Evolutionary conservation across 2,797 vertebrate genomes (phyloP), one percentile per base, ranked within the genome.

Genomic region (Acanthurus tractus): DNA sequence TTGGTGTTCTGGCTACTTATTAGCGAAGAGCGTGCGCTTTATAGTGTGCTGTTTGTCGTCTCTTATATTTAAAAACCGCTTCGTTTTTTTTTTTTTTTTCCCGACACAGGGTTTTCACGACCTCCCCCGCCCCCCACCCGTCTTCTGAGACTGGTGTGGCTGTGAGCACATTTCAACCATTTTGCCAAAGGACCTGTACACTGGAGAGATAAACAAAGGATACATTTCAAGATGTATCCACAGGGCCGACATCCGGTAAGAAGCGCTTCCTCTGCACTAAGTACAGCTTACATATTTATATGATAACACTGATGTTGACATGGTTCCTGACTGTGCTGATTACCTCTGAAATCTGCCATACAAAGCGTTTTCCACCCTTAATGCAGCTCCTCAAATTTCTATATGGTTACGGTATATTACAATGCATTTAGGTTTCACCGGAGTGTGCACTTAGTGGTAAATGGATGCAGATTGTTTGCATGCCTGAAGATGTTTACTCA

Each of bases 201-300:
- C 86, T 84, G 88, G 92, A 86, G 90, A 88, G 64, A 90, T 93
- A 93, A 94, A 95, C 93, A 93, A 92, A 93, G 93, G 89, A 86
- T 90, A 88, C 85, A 82, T 87, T 92, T 89, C 89, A 90, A 92
- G 93, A 97, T 97, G 96, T 97, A 96, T 96, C 96, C 96, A 87
- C 96, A 96, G 93, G 96, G 96, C 95, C 95, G 96, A 94, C 96
- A 97, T 96, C 96, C 96, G 95, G 96, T 97, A 95, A 96, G 95
- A 95, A 76, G 73, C 68, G 77, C 86, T 83, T 90, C 88, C 83
- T 90, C 81, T 80, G 48, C 65, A 75, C 83, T 86, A 84, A 79
- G 56, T 78, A 61, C 64, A 86, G 64, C 65, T 84, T 65, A 7
- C 73, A 64, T 80, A 59, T 88, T 74, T 73, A 53, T 85, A 54